These are phyloP conservation scores for Eidolon dupreanum DNA, from an alignment of 2,797 vertebrate species.

Conservation along the genomic window DNA sequence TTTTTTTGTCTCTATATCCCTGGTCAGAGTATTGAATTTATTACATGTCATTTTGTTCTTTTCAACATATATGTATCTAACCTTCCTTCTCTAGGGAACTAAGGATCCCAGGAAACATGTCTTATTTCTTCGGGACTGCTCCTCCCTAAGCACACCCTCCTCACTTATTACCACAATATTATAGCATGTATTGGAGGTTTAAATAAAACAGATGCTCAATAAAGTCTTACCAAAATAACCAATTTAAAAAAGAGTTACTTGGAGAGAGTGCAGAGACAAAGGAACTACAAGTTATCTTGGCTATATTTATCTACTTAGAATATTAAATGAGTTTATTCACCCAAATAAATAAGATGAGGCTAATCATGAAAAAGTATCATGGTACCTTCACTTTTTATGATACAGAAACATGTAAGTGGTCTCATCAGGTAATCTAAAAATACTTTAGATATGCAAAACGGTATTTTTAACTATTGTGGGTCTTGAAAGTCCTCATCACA, in stretches of 20 bases:
- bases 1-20: neutral
- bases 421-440: neutral
- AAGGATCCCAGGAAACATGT: neutral
- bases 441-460: neutral
- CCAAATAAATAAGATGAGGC: neutral
- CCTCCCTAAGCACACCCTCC: neutral
- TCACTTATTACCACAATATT: neutral
- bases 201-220: neutral
- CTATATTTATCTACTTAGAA: neutral
- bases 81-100: neutral
- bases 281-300: neutral
- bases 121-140: neutral
- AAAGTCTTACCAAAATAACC: neutral
- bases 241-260: slow-evolving; percentile 5
- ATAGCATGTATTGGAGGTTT: neutral
- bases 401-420: neutral
- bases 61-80: neutral
- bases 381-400: neutral
- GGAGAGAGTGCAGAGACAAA: neutral
- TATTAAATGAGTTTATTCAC: neutral
- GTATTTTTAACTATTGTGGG: neutral
- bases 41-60: neutral
- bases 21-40: neutral
- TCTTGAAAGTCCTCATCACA: neutral
- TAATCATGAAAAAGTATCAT: neutral